Conservation (phyloP, 64 coral and sea anemone species). For the Pocillopora damicornis region DNA sequence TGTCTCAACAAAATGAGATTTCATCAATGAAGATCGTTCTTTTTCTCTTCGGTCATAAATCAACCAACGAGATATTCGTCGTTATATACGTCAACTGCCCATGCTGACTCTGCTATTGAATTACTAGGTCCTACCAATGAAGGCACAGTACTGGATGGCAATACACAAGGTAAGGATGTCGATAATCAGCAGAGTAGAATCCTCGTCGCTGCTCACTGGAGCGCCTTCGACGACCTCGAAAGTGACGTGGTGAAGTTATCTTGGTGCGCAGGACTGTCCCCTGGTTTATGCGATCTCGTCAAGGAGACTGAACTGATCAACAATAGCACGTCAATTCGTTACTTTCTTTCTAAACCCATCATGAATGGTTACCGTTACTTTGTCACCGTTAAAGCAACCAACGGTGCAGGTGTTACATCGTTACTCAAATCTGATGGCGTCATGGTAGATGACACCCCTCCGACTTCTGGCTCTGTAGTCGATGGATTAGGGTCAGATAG, state of each 20-base stretch:
- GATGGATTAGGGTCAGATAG: conserved; percentile 1
- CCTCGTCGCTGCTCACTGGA: conserved; percentile 73
- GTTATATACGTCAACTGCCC: too few species aligned
- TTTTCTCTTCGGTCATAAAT: too few species aligned
- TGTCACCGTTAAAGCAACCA: conserved; percentile 61
- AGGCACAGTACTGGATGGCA: conserved; percentile 52
- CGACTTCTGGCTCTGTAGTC: conserved; percentile 21
- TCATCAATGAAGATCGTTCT: too few species aligned
- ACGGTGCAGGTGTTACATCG: conserved; percentile 57
- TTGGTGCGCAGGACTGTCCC: conserved; percentile 68
- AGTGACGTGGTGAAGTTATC: conserved; percentile 78
- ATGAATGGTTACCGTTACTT: conserved; percentile 26
- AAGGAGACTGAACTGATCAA: not conserved
- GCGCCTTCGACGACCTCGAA: conserved; percentile 70
- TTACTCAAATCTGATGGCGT: conserved; percentile 71
- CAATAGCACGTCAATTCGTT: conserved; percentile 20
- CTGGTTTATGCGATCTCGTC: conserved; percentile 50
- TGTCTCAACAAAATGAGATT: too few species aligned
- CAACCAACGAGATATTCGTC: too few species aligned
- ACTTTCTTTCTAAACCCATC: conserved; percentile 32
- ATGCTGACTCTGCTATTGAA: not conserved
- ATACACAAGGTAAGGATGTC: conserved; percentile 47
- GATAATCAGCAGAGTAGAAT: conserved; percentile 53
- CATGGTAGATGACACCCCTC: conserved; percentile 72
- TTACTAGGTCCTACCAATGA: conserved; percentile 44